Evolutionary conservation across 2,797 vertebrate species (phyloP).

Genomic region (Telmatherina bonti): DNA sequence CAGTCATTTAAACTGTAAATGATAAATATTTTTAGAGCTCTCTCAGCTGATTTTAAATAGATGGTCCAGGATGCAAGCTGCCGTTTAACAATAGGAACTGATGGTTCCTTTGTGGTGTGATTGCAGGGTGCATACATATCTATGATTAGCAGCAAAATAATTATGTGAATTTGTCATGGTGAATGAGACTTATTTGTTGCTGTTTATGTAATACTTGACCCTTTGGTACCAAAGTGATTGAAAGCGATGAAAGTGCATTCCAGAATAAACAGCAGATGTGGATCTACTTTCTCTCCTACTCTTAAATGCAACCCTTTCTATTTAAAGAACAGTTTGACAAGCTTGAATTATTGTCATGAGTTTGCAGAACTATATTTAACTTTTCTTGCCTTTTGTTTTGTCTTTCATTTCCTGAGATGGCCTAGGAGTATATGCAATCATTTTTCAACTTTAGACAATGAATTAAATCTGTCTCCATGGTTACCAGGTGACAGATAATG

Average conservation of each 20-base stretch:
- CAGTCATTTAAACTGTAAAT: no score
- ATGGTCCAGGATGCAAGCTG: not conserved
- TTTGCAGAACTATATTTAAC: constrained; percentile 21
- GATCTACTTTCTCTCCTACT: not conserved
- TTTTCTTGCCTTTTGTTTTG: constrained; percentile 13
- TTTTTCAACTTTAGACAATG: constrained; percentile 40
- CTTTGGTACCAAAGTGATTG: not conserved
- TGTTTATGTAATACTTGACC: not conserved
- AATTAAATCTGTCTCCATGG: constrained; percentile 55
- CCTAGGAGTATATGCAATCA: constrained; percentile 13
- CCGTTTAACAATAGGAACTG: not conserved
- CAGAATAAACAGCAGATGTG: not conserved
- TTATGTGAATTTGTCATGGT: not conserved
- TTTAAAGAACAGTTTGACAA: constrained; percentile 3
- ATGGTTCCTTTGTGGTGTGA: not conserved
- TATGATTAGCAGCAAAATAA: not conserved
- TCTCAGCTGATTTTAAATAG: not conserved
- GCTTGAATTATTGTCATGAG: constrained; percentile 3
- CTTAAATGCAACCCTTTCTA: not conserved
- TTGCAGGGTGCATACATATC: not conserved
- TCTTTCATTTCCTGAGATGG: constrained; percentile 22
- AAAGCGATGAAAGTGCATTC: not conserved
- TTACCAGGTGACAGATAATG: constrained; percentile 50
- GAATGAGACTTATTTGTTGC: not conserved
- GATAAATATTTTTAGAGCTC: no score